These are phyloP conservation scores for Halcyon leucocephala DNA, from an alignment of 2,797 vertebrate species.

Conservation along the genomic window DNA sequence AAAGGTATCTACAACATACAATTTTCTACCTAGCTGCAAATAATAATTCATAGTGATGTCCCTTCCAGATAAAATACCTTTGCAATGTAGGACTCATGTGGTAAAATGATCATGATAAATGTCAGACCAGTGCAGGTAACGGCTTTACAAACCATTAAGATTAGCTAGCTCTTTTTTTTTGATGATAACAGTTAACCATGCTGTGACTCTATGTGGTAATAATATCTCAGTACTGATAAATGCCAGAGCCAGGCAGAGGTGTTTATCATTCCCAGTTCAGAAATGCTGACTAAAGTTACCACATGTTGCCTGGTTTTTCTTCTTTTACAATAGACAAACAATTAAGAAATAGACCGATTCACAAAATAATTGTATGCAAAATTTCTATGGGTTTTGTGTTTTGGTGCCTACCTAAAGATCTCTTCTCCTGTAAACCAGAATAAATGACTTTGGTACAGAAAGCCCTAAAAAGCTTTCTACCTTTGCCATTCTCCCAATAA, in stretches of 20 bases:
- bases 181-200: conserved; percentile 89
- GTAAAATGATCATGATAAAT: conserved; percentile 97
- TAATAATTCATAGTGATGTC: conserved; percentile 99
- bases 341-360: conserved; percentile 59
- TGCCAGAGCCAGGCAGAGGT: conserved; percentile 82
- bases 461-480: background rate
- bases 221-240: conserved; percentile 90
- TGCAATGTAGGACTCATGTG: conserved; percentile 86
- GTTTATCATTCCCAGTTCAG: conserved; percentile 84
- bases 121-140: conserved; percentile 95
- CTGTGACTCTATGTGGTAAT: conserved; percentile 87
- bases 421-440: background rate
- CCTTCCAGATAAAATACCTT: conserved; percentile 95
- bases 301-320: conserved; percentile 80
- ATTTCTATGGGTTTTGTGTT: background rate
- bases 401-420: background rate
- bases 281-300: conserved; percentile 88
- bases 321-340: conserved; percentile 68
- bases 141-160: conserved; percentile 98
- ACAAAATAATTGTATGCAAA: conserved; percentile 35
- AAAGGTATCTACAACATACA: conserved; percentile 97
- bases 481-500: background rate
- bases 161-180: conserved; percentile 85
- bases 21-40: conserved; percentile 98
- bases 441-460: background rate